These are phyloP conservation scores for Crambe crambe DNA, from an alignment of 37 sponge, comb jelly and placozoan species.

Conservation along the genomic window DNA sequence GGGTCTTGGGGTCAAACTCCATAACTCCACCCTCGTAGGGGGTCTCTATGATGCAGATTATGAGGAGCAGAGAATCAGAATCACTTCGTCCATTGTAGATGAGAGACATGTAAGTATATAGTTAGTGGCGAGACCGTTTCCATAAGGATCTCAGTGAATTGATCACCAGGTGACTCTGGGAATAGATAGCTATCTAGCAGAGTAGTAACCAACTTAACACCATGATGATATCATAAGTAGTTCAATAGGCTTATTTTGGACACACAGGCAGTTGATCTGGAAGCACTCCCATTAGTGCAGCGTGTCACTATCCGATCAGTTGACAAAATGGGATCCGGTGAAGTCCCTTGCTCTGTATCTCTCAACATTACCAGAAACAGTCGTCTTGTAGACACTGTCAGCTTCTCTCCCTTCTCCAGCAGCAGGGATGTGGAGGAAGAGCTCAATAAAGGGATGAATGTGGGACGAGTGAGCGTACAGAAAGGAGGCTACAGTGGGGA, in stretches of 20 bases:
- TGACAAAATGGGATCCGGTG: neutral
- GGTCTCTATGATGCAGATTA: constrained; percentile 40
- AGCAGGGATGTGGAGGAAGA: constrained; percentile 4
- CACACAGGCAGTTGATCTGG: neutral
- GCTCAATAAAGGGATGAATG: neutral
- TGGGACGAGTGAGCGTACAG: neutral
- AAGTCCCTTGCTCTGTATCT: neutral
- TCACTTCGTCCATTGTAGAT: constrained; percentile 32
- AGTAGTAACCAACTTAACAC: too few relatives aligned
- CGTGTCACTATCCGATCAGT: neutral
- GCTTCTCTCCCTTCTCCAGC: neutral
- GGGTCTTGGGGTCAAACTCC: constrained; percentile 63
- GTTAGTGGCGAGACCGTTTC: too few relatives aligned
- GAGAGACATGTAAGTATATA: constrained; percentile 78
- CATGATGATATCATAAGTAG: too few relatives aligned
- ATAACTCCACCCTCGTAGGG: constrained; percentile 24
- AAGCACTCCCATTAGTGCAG: neutral
- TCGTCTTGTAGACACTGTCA: neutral
- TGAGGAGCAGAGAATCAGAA: constrained; percentile 59
- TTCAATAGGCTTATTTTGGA: too few relatives aligned
- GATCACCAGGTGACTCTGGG: too few relatives aligned
- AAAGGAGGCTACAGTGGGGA: neutral
- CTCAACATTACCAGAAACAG: neutral
- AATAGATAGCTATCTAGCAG: too few relatives aligned
- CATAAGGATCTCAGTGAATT: too few relatives aligned